phyloP scores from a whole-genome alignment of 2,113 vertebrate genomes.

The Clarias gariepinus region DNA sequence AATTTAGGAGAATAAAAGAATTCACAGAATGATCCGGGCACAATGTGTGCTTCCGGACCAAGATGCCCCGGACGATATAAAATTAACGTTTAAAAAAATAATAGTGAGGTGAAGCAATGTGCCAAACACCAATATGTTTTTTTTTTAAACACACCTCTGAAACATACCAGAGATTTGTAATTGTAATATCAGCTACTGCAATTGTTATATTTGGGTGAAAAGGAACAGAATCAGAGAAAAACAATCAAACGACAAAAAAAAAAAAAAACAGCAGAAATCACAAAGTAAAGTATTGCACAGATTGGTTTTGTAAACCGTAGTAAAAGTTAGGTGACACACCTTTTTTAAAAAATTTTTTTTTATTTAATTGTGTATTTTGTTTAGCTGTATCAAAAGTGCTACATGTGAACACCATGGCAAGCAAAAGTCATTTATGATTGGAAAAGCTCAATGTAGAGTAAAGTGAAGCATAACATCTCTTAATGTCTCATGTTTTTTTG shows the following conservation, averaged over 20 bases:
- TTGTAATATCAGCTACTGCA: not conserved
- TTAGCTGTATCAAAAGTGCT: not conserved
- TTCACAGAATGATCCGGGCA: not conserved
- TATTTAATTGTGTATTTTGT: not conserved
- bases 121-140: not conserved
- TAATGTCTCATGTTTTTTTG: not conserved
- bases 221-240: not conserved
- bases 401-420: not conserved
- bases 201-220: not conserved
- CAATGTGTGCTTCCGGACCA: not conserved
- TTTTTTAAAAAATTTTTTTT: not conserved
- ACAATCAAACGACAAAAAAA: too few relatives aligned
- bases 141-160: not conserved
- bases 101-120: not conserved
- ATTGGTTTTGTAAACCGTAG: not conserved
- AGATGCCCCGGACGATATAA: not conserved
- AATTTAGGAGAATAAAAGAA: constrained; percentile 11
- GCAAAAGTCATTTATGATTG: not conserved
- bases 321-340: not conserved
- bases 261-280: not conserved
- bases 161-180: not conserved
- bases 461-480: not conserved
- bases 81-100: not conserved
- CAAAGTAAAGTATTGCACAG: not conserved
- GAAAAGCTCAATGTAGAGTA: not conserved